Percentiles rank a stretch among this genome's conserved stretches.
phyloP scores from a whole-genome alignment of 2,797 vertebrate genomes.

The Smutsia gigantea region DNA sequence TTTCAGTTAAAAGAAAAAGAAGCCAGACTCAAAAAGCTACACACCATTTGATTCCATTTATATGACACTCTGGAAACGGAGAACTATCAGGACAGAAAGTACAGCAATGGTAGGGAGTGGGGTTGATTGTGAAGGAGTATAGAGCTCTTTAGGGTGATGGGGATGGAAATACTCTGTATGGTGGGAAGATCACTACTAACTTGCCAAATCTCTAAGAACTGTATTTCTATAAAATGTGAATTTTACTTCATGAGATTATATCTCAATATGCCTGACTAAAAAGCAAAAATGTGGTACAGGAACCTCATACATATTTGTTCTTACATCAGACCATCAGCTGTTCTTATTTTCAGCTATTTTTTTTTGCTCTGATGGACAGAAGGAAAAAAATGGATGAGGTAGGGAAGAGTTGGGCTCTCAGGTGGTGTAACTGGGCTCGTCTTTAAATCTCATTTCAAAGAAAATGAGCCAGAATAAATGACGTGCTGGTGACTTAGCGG shows the following conservation, averaged over 20 bases:
- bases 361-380: neutral
- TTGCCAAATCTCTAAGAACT: neutral
- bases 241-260: constrained; percentile 6
- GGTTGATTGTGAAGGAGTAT: neutral
- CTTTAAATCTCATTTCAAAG: constrained; percentile 68
- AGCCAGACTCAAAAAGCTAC: neutral
- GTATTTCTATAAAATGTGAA: neutral
- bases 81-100: neutral
- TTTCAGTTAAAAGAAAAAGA: neutral
- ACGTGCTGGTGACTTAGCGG: constrained; percentile 17
- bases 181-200: neutral
- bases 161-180: neutral
- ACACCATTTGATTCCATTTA: neutral
- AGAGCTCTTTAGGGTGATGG: neutral
- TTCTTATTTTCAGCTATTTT: constrained; percentile 42
- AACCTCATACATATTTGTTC: neutral
- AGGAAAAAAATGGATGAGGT: neutral
- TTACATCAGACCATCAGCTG: neutral
- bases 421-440: constrained; percentile 21
- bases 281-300: neutral
- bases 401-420: neutral
- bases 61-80: neutral
- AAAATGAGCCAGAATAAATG: constrained; percentile 76
- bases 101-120: neutral
- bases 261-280: neutral